These are phyloP conservation scores for Eulemur rubriventer DNA, from an alignment of 2,797 vertebrate species.

Conservation along the genomic window DNA sequence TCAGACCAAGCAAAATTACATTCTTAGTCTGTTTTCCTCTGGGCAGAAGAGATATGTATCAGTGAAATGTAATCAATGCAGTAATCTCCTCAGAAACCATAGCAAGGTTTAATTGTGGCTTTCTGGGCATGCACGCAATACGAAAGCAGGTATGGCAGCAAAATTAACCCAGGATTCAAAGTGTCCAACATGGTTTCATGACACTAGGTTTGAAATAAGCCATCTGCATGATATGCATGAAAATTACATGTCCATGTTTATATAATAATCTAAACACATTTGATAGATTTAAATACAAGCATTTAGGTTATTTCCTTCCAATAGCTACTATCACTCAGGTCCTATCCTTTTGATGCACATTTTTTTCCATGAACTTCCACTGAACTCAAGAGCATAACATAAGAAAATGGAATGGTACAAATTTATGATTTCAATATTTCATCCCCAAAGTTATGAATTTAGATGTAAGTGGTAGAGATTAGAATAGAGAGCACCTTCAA, in stretches of 20 bases:
- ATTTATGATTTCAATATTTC: constrained; percentile 57
- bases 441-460: background rate
- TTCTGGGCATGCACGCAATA: background rate
- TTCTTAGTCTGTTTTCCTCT: constrained; percentile 39
- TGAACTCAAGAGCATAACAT: constrained; percentile 55
- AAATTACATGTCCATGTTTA: constrained; percentile 46
- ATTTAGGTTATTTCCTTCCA: constrained; percentile 47
- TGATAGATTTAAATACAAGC: constrained; percentile 49
- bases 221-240: constrained; percentile 5
- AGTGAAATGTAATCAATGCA: constrained; percentile 7
- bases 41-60: background rate
- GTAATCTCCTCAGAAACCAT: constrained; percentile 34
- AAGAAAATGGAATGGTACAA: background rate
- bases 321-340: constrained; percentile 31
- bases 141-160: background rate
- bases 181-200: constrained; percentile 31
- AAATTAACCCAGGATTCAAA: constrained; percentile 31
- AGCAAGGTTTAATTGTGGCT: background rate
- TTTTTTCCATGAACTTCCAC: constrained; percentile 35
- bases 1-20: constrained; percentile 8
- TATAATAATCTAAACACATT: constrained; percentile 49
- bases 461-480: background rate
- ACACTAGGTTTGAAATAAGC: constrained; percentile 58
- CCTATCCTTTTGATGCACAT: background rate
- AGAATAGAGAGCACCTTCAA: background rate